Evolutionary conservation across 2,797 vertebrate genomes (phyloP), one percentile per base, ranked within the genome.

Genomic region (Rhinoraja longicauda): DNA sequence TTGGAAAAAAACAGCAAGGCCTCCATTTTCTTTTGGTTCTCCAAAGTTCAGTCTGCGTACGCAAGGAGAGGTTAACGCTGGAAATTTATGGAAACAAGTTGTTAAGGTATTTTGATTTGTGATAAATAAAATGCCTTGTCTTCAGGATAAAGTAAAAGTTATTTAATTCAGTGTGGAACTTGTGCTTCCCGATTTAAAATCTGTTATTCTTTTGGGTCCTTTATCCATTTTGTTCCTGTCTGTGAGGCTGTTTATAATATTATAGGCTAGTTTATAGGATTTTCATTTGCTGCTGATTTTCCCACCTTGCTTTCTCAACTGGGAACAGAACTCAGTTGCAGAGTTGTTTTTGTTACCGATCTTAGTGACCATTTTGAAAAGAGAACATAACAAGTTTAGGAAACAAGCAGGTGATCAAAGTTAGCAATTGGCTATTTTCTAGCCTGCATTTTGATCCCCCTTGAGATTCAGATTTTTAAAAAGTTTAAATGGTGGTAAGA

Each of bases 41-140:
- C 7, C 17, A 64, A n/a, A 19, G 76, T 67, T 88, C n/a, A 15
- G 17, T 62, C 59, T 67, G 59, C 32, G 8, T 36, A 64, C n/a
- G 67, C n/a, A 67, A 62, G 29, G 59, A 36, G 59, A 88, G 36
- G 19, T 29, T 36, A 67, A 62, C 59, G 19, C 5, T 9, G 21
- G 59, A 88, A 64, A 88, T 88, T 36, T 67, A 88, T 88, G 57
- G 84, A 88, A 67, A 88, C 84, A 88, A 88, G n/a, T 15, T 62
- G n/a, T 88, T 32, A 67, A 67, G 84, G 59, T 88, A 88, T 67
- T 88, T 88, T 67, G 82, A 88, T 88, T 88, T 32, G 64, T n/a
- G n/a, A n/a, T 21, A 19, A 88, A 67, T 32, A 67, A 88, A 88
- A 86, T 21, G 45, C 79, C 36, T 82, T 29, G 17, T 88, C 17